phyloP scores from a whole-genome alignment of 2,113 vertebrate species.

The Pomatostomus ruficeps region DNA sequence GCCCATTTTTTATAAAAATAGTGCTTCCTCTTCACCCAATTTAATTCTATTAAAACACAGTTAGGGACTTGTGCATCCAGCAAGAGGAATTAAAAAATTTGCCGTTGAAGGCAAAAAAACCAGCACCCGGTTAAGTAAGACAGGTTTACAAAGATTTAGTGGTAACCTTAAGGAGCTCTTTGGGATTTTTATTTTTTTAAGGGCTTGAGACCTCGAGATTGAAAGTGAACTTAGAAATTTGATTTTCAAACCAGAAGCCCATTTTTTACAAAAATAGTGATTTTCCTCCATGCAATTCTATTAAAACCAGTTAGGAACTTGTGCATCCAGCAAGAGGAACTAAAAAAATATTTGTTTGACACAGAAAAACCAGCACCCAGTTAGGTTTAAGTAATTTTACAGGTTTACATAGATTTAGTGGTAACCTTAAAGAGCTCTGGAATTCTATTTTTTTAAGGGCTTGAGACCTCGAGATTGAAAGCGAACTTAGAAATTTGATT shows the following conservation, averaged over 20 bases:
- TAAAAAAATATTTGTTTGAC: not conserved
- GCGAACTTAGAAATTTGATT: not conserved
- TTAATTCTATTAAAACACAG: too few relatives aligned
- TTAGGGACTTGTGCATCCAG: too few relatives aligned
- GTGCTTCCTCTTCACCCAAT: too few relatives aligned
- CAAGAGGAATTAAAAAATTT: too few relatives aligned
- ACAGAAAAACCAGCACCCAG: not conserved
- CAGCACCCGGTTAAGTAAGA: too few relatives aligned
- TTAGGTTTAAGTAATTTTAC: slow-evolving; percentile 14
- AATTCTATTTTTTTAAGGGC: not conserved
- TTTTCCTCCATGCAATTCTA: not conserved
- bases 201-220: not conserved
- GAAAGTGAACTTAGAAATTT: not conserved
- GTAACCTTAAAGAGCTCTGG: not conserved
- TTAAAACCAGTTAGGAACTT: not conserved
- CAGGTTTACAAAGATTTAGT: not conserved
- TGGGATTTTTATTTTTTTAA: not conserved
- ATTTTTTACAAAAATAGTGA: not conserved
- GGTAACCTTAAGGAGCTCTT: slow-evolving; percentile 8
- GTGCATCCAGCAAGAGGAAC: not conserved
- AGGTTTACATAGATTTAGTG: not conserved
- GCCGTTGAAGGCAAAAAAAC: too few relatives aligned
- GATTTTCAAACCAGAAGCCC: not conserved
- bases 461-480: not conserved
- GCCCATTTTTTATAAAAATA: not conserved